Evolutionary conservation across 2,888 invertebrate species (phyloP).

Genomic region (Trichopria drosophilae): DNA sequence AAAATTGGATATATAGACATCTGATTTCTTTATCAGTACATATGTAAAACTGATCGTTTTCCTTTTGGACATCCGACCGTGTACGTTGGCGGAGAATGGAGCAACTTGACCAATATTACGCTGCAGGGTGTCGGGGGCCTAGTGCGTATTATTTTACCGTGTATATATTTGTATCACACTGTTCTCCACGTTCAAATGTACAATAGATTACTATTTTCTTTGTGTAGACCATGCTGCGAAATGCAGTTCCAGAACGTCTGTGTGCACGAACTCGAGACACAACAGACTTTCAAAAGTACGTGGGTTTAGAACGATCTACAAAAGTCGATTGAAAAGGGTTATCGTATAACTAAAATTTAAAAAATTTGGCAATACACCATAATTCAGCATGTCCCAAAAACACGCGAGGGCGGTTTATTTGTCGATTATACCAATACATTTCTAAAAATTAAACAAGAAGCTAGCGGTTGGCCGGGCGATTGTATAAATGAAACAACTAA

Average conservation of each 20-base stretch:
- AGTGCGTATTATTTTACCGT: constrained; percentile 38
- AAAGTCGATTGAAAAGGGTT: constrained; percentile 46
- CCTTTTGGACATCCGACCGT: constrained; percentile 43
- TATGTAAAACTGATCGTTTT: constrained; percentile 40
- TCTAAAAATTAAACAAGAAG: constrained; percentile 26
- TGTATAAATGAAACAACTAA: constrained; percentile 13
- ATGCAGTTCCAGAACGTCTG: constrained; percentile 39
- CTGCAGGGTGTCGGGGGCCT: constrained; percentile 36
- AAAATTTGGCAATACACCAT: constrained; percentile 49
- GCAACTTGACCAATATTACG: constrained; percentile 11
- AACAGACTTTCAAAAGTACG: constrained; percentile 43
- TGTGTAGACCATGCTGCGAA: constrained; percentile 48
- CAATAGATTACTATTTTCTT: constrained; percentile 46
- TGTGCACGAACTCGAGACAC: constrained; percentile 38
- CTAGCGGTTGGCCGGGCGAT: constrained; percentile 22
- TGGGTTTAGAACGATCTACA: constrained; percentile 49
- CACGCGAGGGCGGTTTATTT: constrained; percentile 26
- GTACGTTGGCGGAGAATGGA: constrained; percentile 32
- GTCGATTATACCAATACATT: constrained; percentile 20
- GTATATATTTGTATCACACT: constrained; percentile 41
- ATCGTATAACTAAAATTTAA: constrained; percentile 42
- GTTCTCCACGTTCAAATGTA: constrained; percentile 43
- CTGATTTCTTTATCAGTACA: constrained; percentile 30
- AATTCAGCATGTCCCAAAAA: constrained; percentile 33
- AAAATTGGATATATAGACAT: constrained; percentile 16